These are phyloP conservation scores for Diorhabda sublineata DNA, from an alignment of 1,140 invertebrate genomes.

Conservation along the genomic window DNA sequence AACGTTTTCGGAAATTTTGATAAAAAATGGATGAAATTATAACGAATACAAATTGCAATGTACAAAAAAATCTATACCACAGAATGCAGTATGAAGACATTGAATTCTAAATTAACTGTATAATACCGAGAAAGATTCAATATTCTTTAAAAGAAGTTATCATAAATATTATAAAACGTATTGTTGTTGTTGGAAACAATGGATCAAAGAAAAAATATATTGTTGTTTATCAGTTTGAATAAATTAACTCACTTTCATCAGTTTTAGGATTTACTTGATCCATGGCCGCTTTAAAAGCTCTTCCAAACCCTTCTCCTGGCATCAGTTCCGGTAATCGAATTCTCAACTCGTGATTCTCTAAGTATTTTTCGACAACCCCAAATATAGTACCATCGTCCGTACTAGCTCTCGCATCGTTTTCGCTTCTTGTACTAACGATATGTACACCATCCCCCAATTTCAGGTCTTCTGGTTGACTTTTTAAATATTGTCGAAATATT, in stretches of 20 bases:
- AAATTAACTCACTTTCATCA: slow-evolving; percentile 27
- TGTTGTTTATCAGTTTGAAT: too few species aligned
- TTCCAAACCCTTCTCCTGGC: slow-evolving; percentile 43
- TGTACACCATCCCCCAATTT: slow-evolving; percentile 60
- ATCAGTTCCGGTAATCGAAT: slow-evolving; percentile 64
- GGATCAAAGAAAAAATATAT: too few species aligned
- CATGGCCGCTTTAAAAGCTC: slow-evolving; percentile 42
- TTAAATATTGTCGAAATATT: slow-evolving; percentile 42
- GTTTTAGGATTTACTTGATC: slow-evolving; percentile 37
- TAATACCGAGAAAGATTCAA: too few species aligned
- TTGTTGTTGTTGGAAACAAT: too few species aligned
- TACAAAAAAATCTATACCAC: too few species aligned
- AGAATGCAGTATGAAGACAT: too few species aligned
- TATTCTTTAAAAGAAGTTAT: too few species aligned
- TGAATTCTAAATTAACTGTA: too few species aligned
- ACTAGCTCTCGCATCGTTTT: slow-evolving; percentile 45
- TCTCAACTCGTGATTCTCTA: slow-evolving; percentile 64
- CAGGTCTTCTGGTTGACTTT: slow-evolving; percentile 46
- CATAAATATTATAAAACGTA: too few species aligned
- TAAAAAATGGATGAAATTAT: too few species aligned
- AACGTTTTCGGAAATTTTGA: too few species aligned
- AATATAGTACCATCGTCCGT: slow-evolving; percentile 53
- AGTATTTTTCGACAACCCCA: slow-evolving; percentile 58
- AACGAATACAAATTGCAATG: too few species aligned
- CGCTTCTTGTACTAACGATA: slow-evolving; percentile 51